phyloP scores from a whole-genome alignment of 2,797 vertebrate species.

The Microctenopoma lineatum region DNA sequence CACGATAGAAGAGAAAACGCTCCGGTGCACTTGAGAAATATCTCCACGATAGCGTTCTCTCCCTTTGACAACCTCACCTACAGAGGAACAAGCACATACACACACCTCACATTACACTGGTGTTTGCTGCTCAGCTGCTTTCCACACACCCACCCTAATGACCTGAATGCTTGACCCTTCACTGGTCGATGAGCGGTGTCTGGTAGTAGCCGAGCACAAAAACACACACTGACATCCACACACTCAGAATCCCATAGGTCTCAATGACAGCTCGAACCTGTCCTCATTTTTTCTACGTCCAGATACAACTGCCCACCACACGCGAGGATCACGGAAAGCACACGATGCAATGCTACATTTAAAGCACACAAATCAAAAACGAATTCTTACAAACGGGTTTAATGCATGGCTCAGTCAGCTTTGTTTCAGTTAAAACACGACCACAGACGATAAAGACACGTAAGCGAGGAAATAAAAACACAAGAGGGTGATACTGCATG shows the following conservation, averaged over 20 bases:
- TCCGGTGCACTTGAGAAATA: constrained; percentile 80
- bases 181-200: constrained; percentile 50
- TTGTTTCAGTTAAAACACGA: constrained; percentile 12
- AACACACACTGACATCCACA: constrained; percentile 41
- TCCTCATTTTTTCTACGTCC: background rate
- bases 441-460: constrained; percentile 12
- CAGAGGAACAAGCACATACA: constrained; percentile 18
- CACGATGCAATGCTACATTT: constrained; percentile 45
- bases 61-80: constrained; percentile 28
- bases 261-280: constrained; percentile 60
- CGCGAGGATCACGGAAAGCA: constrained; percentile 43
- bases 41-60: constrained; percentile 26
- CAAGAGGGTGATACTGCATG: constrained; percentile 17
- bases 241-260: constrained; percentile 45
- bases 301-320: constrained; percentile 9
- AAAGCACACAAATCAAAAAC: constrained; percentile 20
- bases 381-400: constrained; percentile 25
- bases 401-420: constrained; percentile 1
- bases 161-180: constrained; percentile 69
- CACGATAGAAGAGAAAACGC: constrained; percentile 60
- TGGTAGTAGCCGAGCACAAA: constrained; percentile 34
- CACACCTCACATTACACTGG: constrained; percentile 24
- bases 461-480: background rate
- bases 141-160: constrained; percentile 15
- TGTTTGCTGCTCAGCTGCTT: constrained; percentile 44